Conservation (phyloP, 2,797 vertebrate genomes). For the Epinephelus coioides region DNA sequence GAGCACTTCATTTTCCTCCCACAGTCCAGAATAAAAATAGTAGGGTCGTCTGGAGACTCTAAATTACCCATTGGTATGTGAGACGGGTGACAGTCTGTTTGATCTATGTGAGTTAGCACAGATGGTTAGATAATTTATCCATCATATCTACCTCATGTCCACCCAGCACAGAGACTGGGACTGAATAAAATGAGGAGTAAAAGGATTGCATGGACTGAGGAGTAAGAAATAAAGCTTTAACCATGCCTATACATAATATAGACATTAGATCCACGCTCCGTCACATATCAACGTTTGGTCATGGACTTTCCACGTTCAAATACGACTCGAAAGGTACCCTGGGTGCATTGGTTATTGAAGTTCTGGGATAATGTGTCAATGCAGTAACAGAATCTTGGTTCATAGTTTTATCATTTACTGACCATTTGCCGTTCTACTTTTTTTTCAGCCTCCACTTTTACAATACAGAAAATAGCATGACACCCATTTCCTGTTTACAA, state of each 20-base stretch:
- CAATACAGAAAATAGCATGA: no score
- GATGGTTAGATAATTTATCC: conserved; percentile 14
- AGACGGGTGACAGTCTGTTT: conserved; percentile 3
- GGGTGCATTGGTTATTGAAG: no score
- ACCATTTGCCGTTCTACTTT: no score
- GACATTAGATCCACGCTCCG: no score
- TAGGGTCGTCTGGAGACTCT: conserved; percentile 6
- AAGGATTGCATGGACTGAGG: not conserved
- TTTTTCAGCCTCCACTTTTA: no score
- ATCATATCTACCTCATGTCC: not conserved
- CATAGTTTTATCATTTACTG: no score
- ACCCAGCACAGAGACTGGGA: conserved; percentile 3
- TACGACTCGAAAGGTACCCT: no score
- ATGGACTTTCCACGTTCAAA: no score
- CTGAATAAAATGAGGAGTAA: not conserved
- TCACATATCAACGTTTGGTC: no score
- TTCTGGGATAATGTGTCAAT: no score
- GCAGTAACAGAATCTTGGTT: no score
- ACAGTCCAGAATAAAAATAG: conserved; percentile 3
- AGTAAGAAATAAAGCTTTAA: conserved; percentile 3
- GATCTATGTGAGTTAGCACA: conserved; percentile 10
- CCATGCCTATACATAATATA: not conserved
- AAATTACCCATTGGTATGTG: conserved; percentile 30
- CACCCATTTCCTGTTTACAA: no score
- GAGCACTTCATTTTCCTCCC: not conserved